Conservation (phyloP, 2,888 invertebrate species). For the Cartodere bifasciata region DNA sequence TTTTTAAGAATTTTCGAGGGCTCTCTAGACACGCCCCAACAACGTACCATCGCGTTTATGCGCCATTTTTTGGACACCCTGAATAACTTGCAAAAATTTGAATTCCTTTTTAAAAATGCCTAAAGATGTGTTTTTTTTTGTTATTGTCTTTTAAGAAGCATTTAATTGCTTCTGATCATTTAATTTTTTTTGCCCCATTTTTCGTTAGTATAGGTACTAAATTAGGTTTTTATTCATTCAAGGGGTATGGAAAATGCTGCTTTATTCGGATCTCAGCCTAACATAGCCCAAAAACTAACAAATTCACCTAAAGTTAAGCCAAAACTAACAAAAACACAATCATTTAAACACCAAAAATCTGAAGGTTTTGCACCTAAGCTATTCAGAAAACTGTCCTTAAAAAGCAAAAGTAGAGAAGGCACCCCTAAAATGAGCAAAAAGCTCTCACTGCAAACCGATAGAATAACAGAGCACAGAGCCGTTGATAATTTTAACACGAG, state of each 20-base stretch:
- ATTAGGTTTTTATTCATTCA: slow-evolving; percentile 20
- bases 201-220: background rate
- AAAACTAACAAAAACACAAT: slow-evolving; percentile 35
- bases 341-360: slow-evolving; percentile 32
- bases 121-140: too few relatives aligned
- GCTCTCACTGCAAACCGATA: slow-evolving; percentile 18
- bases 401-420: slow-evolving; percentile 19
- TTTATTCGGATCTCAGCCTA: slow-evolving; percentile 36
- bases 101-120: too few relatives aligned
- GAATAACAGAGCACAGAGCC: slow-evolving; percentile 21
- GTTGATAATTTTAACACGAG: slow-evolving; percentile 22
- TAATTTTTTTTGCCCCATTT: too few relatives aligned
- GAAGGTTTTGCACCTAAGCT: slow-evolving; percentile 28
- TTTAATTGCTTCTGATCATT: too few relatives aligned
- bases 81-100: too few relatives aligned
- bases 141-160: too few relatives aligned
- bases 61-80: too few relatives aligned
- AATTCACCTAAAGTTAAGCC: slow-evolving; percentile 31
- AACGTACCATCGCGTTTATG: too few relatives aligned
- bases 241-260: slow-evolving; percentile 29
- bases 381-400: slow-evolving; percentile 31
- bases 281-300: slow-evolving; percentile 33
- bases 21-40: too few relatives aligned
- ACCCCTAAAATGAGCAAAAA: slow-evolving; percentile 27
- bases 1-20: too few relatives aligned